These are phyloP conservation scores for Gavialis gangeticus DNA, from an alignment of 2,113 vertebrate genomes.

Conservation along the genomic window DNA sequence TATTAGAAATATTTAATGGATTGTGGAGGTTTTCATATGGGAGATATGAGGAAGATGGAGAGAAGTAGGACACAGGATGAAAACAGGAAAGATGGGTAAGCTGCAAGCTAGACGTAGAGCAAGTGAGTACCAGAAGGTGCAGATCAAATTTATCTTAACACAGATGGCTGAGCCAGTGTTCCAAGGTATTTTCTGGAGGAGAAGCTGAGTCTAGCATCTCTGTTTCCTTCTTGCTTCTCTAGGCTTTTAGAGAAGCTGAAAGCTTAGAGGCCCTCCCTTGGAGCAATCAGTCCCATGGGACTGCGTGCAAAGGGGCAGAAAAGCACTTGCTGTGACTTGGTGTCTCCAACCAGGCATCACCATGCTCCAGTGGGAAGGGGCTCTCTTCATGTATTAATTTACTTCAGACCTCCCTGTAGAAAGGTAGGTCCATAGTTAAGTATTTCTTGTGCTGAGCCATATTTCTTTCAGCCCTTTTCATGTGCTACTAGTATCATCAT, in stretches of 20 bases:
- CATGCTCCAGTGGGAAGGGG: not conserved
- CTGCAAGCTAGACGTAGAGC: not conserved
- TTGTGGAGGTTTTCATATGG: accelerated
- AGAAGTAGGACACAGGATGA: not conserved
- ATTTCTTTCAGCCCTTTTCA: not conserved
- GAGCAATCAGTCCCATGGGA: not conserved
- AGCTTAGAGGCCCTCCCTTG: not conserved
- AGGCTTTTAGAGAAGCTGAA: not conserved
- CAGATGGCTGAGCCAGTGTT: not conserved
- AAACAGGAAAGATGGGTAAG: not conserved
- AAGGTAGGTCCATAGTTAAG: accelerated
- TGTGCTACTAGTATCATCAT: not conserved
- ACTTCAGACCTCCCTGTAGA: accelerated
- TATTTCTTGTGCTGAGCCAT: accelerated
- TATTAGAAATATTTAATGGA: not conserved
- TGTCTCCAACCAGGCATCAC: not conserved
- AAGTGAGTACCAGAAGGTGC: not conserved
- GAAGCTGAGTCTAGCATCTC: not conserved
- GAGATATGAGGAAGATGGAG: not conserved
- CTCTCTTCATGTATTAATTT: not conserved
- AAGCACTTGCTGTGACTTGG: no score
- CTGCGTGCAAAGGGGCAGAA: accelerated
- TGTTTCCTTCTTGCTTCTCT: not conserved
- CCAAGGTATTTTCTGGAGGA: not conserved
- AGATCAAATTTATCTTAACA: not conserved